Conservation (phyloP, 1,140 invertebrate genomes). For the Choristoneura fumiferana region DNA sequence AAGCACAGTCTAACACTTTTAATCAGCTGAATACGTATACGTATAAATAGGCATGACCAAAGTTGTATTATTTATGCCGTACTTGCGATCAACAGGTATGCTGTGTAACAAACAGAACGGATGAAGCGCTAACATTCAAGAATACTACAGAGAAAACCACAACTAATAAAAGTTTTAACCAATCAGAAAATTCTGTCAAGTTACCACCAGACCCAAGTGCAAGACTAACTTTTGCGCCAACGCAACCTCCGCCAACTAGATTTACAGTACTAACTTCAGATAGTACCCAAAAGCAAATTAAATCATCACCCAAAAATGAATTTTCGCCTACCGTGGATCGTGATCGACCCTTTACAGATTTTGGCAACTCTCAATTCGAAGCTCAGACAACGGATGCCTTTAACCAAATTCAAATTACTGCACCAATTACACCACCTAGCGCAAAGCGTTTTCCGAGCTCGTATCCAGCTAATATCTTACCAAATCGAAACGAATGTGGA, state of each 20-base stretch:
- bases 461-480: slow-evolving; percentile 25
- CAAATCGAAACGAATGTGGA: slow-evolving; percentile 39
- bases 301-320: too few relatives aligned
- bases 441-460: too few relatives aligned
- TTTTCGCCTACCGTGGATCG: too few relatives aligned
- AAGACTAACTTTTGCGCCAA: neutral
- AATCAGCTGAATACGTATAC: slow-evolving; percentile 16
- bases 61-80: too few relatives aligned
- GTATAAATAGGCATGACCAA: too few relatives aligned
- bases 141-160: neutral
- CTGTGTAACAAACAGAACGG: slow-evolving; percentile 7
- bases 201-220: slow-evolving; percentile 1
- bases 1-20: too few relatives aligned
- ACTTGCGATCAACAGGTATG: slow-evolving; percentile 7
- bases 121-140: neutral
- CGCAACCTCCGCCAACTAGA: neutral
- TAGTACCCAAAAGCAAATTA: neutral
- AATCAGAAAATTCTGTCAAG: neutral
- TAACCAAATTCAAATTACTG: too few relatives aligned
- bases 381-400: too few relatives aligned
- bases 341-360: too few relatives aligned
- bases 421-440: too few relatives aligned
- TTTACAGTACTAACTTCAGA: slow-evolving; percentile 3
- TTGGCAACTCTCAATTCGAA: too few relatives aligned
- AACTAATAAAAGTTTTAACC: neutral